A percentile compares a stretch with the other conserved stretches of the same genome.
These are phyloP conservation scores for Parnassius orleans DNA, from an alignment of 2,888 invertebrate genomes.

Conservation along the genomic window DNA sequence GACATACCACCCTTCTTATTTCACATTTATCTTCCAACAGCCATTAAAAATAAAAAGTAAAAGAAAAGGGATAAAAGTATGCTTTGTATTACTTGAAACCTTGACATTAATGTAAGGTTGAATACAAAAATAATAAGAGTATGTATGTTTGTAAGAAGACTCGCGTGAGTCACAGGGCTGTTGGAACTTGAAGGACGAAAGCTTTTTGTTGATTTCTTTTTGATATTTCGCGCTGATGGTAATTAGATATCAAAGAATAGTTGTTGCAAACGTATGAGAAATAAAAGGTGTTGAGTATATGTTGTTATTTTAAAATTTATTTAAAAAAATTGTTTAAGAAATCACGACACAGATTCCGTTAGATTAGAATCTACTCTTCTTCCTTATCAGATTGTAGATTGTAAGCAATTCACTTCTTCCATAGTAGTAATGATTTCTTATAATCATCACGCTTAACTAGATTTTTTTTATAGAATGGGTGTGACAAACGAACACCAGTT, in stretches of 20 bases:
- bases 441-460: no score
- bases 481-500: no score
- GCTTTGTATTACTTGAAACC: background rate
- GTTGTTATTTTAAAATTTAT: background rate
- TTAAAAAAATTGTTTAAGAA: no score
- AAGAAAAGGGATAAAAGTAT: background rate
- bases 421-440: no score
- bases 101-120: slow-evolving; percentile 2
- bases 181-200: slow-evolving; percentile 27
- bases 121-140: background rate
- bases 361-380: no score
- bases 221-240: slow-evolving; percentile 31
- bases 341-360: no score
- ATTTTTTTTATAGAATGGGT: no score
- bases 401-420: no score
- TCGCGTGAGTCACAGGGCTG: slow-evolving; percentile 13
- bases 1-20: no score
- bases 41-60: background rate
- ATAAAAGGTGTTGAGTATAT: slow-evolving; percentile 3
- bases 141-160: slow-evolving; percentile 12
- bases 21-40: no score
- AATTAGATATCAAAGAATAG: slow-evolving; percentile 32
- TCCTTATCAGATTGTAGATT: no score
- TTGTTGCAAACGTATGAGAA: slow-evolving; percentile 26
- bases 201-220: slow-evolving; percentile 29